A percentile compares a stretch with the other conserved stretches of the same genome.
phyloP scores from a whole-genome alignment of 2,797 vertebrate genomes.

The Triplophysa bombifrons region DNA sequence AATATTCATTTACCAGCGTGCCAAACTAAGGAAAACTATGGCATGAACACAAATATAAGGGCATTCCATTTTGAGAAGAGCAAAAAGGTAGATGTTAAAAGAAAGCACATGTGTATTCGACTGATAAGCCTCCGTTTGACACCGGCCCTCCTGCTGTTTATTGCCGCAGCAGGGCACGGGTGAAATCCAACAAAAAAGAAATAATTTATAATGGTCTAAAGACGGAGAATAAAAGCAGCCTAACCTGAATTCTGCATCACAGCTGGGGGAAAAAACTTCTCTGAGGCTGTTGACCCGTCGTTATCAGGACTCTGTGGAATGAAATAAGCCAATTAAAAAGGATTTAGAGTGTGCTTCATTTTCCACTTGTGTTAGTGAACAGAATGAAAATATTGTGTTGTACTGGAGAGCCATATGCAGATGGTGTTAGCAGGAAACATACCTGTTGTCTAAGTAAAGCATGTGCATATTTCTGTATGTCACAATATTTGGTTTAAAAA shows the following conservation, averaged over 20 bases:
- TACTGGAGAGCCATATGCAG: background rate
- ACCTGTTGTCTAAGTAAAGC: background rate
- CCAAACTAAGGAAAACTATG: slow-evolving; percentile 40
- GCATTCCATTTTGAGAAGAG: slow-evolving; percentile 30
- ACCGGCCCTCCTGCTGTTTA: slow-evolving; percentile 41
- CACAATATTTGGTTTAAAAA: background rate
- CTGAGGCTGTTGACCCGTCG: slow-evolving; percentile 54
- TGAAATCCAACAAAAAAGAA: slow-evolving; percentile 29
- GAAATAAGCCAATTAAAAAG: slow-evolving; percentile 60
- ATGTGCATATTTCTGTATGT: too few relatives aligned
- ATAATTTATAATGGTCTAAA: slow-evolving; percentile 30
- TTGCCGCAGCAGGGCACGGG: background rate
- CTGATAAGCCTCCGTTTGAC: slow-evolving; percentile 54
- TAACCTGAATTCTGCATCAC: slow-evolving; percentile 42
- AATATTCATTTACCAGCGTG: slow-evolving; percentile 47
- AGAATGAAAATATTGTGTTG: background rate
- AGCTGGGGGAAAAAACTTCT: slow-evolving; percentile 33
- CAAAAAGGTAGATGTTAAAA: slow-evolving; percentile 35
- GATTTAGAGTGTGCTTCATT: slow-evolving; percentile 50
- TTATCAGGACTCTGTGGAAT: slow-evolving; percentile 55
- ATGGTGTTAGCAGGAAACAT: background rate
- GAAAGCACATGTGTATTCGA: slow-evolving; percentile 50
- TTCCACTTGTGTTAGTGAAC: slow-evolving; percentile 28
- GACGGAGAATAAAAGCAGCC: slow-evolving; percentile 38
- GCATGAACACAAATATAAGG: slow-evolving; percentile 31